phyloP scores from a whole-genome alignment of 1,140 invertebrate species.

The Drosophila sp. region DNA sequence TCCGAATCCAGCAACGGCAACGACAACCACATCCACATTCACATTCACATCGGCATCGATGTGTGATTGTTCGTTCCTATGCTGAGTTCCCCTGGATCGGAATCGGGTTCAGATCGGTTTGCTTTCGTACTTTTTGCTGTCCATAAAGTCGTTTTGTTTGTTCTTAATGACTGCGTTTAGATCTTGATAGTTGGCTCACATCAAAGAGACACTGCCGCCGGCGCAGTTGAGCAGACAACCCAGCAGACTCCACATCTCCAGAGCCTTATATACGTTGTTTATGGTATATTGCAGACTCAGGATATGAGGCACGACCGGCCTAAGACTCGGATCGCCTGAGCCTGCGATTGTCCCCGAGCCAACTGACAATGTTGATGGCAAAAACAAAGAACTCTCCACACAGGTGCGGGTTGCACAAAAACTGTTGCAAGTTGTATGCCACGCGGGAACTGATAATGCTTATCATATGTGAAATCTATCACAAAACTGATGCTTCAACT shows the following conservation, averaged over 20 bases:
- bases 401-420: constrained; percentile 34
- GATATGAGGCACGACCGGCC: constrained; percentile 51
- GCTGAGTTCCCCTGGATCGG: constrained; percentile 4
- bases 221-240: constrained; percentile 51
- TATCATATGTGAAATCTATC: constrained; percentile 32
- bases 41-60: constrained; percentile 35
- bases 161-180: constrained; percentile 83
- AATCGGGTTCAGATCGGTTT: constrained; percentile 28
- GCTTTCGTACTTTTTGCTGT: constrained; percentile 74
- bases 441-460: constrained; percentile 13
- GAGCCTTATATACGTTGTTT: constrained; percentile 62
- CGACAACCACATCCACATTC: not conserved
- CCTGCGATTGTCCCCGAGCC: constrained; percentile 1
- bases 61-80: constrained; percentile 55
- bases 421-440: constrained; percentile 12
- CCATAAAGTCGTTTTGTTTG: constrained; percentile 83
- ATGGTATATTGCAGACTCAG: constrained; percentile 36
- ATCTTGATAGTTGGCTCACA: constrained; percentile 81
- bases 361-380: constrained; percentile 1
- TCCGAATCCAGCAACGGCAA: constrained; percentile 26
- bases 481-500: constrained; percentile 9
- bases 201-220: constrained; percentile 76
- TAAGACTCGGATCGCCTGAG: constrained; percentile 10
- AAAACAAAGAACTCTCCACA: not conserved
- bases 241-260: constrained; percentile 12